These are phyloP conservation scores for Phengaris arion DNA, from an alignment of 2,888 invertebrate genomes.

Conservation along the genomic window DNA sequence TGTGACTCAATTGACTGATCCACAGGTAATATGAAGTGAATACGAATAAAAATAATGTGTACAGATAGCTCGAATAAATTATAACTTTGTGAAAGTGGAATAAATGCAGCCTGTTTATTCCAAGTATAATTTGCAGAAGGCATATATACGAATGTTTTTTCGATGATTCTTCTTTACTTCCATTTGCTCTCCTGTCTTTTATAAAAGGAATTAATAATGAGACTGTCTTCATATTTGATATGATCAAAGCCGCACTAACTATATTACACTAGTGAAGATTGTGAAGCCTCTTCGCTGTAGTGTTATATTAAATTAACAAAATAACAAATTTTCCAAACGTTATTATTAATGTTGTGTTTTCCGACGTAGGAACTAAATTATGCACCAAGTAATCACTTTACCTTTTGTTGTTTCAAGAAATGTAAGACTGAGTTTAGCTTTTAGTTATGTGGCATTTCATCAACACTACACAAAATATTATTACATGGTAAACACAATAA, in stretches of 20 bases:
- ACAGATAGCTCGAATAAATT: neutral
- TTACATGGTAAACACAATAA: neutral
- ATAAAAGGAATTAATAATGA: neutral
- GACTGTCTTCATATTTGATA: slow-evolving; percentile 10
- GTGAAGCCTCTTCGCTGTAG: neutral
- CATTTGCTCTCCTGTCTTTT: neutral
- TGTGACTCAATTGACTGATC: too few relatives aligned
- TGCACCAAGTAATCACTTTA: slow-evolving; percentile 13
- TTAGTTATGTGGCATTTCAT: neutral
- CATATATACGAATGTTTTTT: neutral
- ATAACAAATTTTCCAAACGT: neutral
- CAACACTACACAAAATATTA: neutral
- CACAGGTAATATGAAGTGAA: neutral
- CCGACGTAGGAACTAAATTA: slow-evolving; percentile 6
- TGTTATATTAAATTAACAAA: neutral
- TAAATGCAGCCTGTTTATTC: slow-evolving; percentile 18
- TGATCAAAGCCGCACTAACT: slow-evolving; percentile 20
- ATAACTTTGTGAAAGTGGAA: neutral
- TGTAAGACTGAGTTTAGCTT: neutral
- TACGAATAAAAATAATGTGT: slow-evolving; percentile 9
- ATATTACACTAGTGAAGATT: neutral
- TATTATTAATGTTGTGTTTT: slow-evolving; percentile 12
- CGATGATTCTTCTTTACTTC: neutral
- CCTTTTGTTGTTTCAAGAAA: neutral
- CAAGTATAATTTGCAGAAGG: slow-evolving; percentile 9